Percentiles rank a stretch among this genome's conserved stretches.
Conservation (phyloP, 2,888 invertebrate species). For the Rhingia rostrata region DNA sequence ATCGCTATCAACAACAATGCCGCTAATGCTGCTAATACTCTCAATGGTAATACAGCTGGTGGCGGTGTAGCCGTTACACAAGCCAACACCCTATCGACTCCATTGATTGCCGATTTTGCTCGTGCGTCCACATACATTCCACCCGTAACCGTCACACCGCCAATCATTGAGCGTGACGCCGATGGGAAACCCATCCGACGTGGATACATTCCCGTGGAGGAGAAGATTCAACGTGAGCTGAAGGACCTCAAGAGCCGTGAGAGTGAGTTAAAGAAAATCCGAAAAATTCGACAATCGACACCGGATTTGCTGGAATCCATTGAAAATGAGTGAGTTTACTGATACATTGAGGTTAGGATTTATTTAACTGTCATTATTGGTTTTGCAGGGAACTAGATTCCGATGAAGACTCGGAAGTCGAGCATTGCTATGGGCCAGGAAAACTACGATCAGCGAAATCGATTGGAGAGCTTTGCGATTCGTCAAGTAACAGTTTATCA, state of each 20-base stretch:
- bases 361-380: constrained; percentile 3
- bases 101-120: constrained; percentile 64
- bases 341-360: not conserved
- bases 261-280: constrained; percentile 89
- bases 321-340: constrained; percentile 84
- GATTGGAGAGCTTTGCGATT: constrained; percentile 87
- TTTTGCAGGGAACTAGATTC: constrained; percentile 81
- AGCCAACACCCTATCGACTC: constrained; percentile 59
- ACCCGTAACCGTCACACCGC: constrained; percentile 80
- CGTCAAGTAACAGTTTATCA: constrained; percentile 79
- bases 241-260: constrained; percentile 92
- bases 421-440: constrained; percentile 86
- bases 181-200: constrained; percentile 88
- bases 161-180: constrained; percentile 84
- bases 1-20: constrained; percentile 80
- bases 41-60: constrained; percentile 35
- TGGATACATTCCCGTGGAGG: constrained; percentile 92
- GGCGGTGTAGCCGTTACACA: constrained; percentile 41
- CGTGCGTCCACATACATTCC: constrained; percentile 78
- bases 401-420: constrained; percentile 86
- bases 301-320: constrained; percentile 86
- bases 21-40: constrained; percentile 57
- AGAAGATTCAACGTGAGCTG: constrained; percentile 93
- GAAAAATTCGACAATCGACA: constrained; percentile 86
- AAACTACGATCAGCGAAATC: constrained; percentile 87